phyloP scores from a whole-genome alignment of 2,797 vertebrate genomes.

The Rhincodon typus region DNA sequence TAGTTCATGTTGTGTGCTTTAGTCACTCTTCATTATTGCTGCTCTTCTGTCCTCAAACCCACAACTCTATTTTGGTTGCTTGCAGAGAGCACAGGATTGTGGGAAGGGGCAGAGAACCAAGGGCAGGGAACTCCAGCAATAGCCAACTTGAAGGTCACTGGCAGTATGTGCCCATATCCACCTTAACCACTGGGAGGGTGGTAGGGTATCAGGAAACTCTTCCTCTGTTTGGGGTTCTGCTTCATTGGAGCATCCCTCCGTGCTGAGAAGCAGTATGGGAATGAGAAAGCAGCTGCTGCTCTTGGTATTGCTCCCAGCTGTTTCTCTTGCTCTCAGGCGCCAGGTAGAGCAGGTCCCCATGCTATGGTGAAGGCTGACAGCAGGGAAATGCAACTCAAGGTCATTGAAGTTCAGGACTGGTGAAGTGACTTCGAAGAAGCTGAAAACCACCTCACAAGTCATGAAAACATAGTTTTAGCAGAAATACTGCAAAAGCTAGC shows the following conservation, averaged over 20 bases:
- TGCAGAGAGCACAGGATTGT: not conserved
- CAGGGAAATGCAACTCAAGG: not conserved
- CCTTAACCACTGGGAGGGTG: not conserved
- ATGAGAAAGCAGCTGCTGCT: not conserved
- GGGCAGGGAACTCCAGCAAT: not conserved
- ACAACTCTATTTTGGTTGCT: not conserved
- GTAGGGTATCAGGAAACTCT: not conserved
- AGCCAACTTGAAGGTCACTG: not conserved
- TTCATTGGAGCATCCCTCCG: not conserved
- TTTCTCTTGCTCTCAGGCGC: not conserved
- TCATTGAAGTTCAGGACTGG: not conserved
- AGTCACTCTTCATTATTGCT: not conserved
- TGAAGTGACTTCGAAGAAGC: not conserved
- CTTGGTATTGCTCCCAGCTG: not conserved
- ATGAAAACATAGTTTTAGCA: not conserved
- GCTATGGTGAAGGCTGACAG: not conserved
- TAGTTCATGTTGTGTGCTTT: not conserved
- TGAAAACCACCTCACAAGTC: not conserved
- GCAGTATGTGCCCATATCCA: not conserved
- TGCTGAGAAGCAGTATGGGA: not conserved
- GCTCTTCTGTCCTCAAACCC: not conserved
- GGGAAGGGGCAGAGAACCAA: not conserved
- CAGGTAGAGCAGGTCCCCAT: not conserved
- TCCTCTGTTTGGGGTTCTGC: not conserved
- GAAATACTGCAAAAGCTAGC: not conserved